These are phyloP conservation scores for Gallinago paraguaiae DNA, from an alignment of 2,113 vertebrate genomes.

Conservation along the genomic window DNA sequence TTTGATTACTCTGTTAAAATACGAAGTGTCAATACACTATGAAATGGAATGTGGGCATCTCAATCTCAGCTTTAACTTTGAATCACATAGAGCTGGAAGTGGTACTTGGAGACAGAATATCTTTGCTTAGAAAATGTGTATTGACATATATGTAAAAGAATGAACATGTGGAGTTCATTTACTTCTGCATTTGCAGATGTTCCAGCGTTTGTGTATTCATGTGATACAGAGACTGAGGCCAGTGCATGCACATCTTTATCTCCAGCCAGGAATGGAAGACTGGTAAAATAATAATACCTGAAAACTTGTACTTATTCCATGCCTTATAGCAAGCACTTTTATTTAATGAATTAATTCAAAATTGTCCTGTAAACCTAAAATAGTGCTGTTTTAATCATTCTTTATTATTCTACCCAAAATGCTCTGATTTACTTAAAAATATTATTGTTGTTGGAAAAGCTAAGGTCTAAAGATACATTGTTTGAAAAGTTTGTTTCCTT, in stretches of 20 bases:
- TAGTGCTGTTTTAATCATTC: not conserved
- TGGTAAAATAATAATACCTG: constrained; percentile 77
- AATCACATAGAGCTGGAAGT: not conserved
- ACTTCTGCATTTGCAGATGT: constrained; percentile 84
- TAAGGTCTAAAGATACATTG: not conserved
- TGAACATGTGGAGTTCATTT: not conserved
- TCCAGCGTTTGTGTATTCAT: constrained; percentile 97
- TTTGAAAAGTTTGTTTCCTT: not conserved
- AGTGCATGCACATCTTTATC: constrained; percentile 96
- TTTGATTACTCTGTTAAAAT: not conserved
- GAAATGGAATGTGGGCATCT: not conserved
- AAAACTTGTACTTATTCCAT: not conserved
- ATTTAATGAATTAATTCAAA: not conserved
- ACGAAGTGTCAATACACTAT: accelerated
- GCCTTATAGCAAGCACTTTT: not conserved
- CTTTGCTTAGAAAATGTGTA: not conserved
- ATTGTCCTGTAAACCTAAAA: not conserved
- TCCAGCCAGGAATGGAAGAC: constrained; percentile 98
- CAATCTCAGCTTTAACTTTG: not conserved
- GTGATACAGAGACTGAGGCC: constrained; percentile 96
- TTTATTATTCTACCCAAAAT: not conserved
- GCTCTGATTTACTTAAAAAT: not conserved
- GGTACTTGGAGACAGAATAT: not conserved
- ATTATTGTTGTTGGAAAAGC: not conserved
- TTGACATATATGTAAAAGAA: not conserved